Evolutionary conservation across 2,113 vertebrate species (phyloP), one percentile per base, ranked within the genome.

Genomic region (Hippoglossus stenolepis): DNA sequence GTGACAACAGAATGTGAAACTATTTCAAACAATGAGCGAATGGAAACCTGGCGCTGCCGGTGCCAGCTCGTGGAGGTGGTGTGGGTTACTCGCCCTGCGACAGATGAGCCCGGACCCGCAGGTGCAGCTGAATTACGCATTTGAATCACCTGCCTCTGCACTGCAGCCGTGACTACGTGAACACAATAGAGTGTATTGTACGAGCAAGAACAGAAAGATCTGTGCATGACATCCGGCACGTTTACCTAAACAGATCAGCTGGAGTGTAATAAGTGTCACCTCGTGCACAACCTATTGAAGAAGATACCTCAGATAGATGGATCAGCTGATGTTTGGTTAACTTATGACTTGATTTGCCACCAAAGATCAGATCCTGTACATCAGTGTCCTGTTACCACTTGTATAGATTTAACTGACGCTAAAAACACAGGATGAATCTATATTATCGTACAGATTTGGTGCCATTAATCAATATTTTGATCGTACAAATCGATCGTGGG

Each of bases 21-120:
- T 65, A 49, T n/a, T 75, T 8, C 12, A 26, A 63, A 61, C 71
- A 75, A 3, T 51, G 63, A 66, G 0, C 3, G 3, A 62, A 56
- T 65, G 77, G 69, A 88, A 83, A 87, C 47, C 35, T 14, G 17
- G 35, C 66, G 59, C 21, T 4, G 14, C n/a, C 7, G 23, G 21
- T 81, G 67, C 49, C 57, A 51, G 17, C n/a, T 40, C 0, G 51
- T 15, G 20, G 43, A 21, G 31, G 4, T 17, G 15, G 31, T 24
- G 43, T 2, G 26, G 11, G 10, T 73, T 63, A 53, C 43, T 73
- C 38, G 35, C 38, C 12, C 18, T 45, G 49, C 0, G 5, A 1
- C 7, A 6, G 20, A 40, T 61, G 54, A 6, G 54, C 28, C 61
- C 2, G 0, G 70, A 56, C 35, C 6, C 35, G 62, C 75, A 72